Conservation (phyloP, 2,113 vertebrate species). For the Rhabdornis inornatus region DNA sequence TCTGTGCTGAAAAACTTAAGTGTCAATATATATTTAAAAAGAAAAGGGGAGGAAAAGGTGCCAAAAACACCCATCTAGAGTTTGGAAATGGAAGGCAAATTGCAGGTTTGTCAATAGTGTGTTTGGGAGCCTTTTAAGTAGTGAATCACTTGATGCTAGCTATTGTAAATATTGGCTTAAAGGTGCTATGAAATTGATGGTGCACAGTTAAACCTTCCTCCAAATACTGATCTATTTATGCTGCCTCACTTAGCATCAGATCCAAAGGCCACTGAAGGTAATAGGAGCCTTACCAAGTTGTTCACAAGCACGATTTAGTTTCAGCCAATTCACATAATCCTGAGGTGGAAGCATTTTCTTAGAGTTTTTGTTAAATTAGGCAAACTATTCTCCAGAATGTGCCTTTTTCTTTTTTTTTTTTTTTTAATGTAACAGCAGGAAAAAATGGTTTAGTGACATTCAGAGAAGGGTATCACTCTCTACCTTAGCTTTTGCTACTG, state of each 20-base stretch:
- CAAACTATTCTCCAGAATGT: neutral
- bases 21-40: slow-evolving; percentile 15
- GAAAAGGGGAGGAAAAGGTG: neutral
- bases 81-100: slow-evolving; percentile 33
- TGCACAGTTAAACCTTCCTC: slow-evolving; percentile 31
- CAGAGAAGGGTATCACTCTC: neutral
- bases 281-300: neutral
- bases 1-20: slow-evolving; percentile 12
- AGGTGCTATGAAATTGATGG: slow-evolving; percentile 33
- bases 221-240: slow-evolving; percentile 32
- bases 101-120: slow-evolving; percentile 43
- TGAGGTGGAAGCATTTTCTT: neutral
- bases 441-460: neutral
- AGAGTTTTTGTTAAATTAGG: neutral
- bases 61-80: neutral
- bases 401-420: neutral
- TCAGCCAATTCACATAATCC: neutral
- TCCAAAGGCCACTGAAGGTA: slow-evolving; percentile 5
- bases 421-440: neutral
- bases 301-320: neutral
- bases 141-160: slow-evolving; percentile 21
- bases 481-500: neutral
- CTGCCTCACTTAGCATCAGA: neutral
- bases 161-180: slow-evolving; percentile 56
- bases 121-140: slow-evolving; percentile 31